phyloP scores from a whole-genome alignment of 2,888 invertebrate species.

The Rosalia funebris region DNA sequence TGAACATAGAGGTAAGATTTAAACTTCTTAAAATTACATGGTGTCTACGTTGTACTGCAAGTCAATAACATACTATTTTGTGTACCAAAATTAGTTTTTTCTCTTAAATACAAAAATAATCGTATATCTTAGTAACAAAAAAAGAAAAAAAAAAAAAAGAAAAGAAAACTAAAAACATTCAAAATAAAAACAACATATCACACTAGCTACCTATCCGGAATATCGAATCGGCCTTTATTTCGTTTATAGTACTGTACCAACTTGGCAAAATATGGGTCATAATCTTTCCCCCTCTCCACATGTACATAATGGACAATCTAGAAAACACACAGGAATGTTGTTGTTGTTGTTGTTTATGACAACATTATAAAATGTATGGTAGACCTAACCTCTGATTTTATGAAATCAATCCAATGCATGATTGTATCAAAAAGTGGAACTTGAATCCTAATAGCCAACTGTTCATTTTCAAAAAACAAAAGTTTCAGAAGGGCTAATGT shows the following conservation, averaged over 20 bases:
- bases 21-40: background rate
- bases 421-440: constrained; percentile 41
- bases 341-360: no score
- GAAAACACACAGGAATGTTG: no score
- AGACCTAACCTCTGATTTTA: constrained; percentile 44
- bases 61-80: background rate
- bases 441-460: constrained; percentile 36
- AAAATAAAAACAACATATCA: no score
- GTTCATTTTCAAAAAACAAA: constrained; percentile 42
- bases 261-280: constrained; percentile 38
- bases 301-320: constrained; percentile 45
- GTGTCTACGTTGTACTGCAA: background rate
- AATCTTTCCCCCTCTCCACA: constrained; percentile 43
- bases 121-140: constrained; percentile 23
- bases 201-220: constrained; percentile 38
- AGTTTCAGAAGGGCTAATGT: constrained; percentile 42
- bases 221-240: constrained; percentile 39
- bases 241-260: constrained; percentile 40
- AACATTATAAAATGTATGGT: constrained; percentile 4
- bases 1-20: constrained; percentile 2
- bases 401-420: constrained; percentile 46
- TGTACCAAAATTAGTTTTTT: background rate
- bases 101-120: constrained; percentile 1
- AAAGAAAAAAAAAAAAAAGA: constrained; percentile 14
- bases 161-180: no score